Evolutionary conservation across 2,113 vertebrate species (phyloP), one percentile per base, ranked within the genome.

Genomic region (Pelecanoides urinatrix): DNA sequence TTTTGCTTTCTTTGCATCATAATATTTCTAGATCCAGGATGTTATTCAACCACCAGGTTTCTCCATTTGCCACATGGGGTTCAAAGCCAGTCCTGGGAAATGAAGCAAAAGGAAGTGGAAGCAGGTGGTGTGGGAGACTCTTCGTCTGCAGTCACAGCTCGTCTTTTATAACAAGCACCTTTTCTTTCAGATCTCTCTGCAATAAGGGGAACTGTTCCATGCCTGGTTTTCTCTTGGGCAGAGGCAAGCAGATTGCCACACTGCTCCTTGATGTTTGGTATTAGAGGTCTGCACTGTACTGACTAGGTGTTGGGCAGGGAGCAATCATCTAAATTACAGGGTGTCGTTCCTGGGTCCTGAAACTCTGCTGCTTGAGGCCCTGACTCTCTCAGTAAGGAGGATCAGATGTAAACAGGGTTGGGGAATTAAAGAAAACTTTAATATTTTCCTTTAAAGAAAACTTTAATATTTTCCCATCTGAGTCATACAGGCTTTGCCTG

Each of bases 401-500:
- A 87, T 75, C 70, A 80, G 76, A 89, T 59, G 21, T 90, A 87
- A 89, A 65, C 47, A 61, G 65, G 20, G 16, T 42, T 12, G 3
- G 36, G 10, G 61, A 88, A 89, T 82, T 78, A 65, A 52, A 94
- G 85, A 90, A 83, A 86, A 80, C 22, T n/a, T 82, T 8, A 50
- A 10, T 72, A 50, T 59, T 89, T 95, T 76, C 50, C 58, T 52
- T 47, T 77, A 55, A 87, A 87, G 77, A 94, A 83, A 83, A 71
- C 58, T 50, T 77, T 26, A 73, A 44, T 90, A 74, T 53, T 93
- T 96, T 89, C 65, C 77, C 38, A 90, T 89, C 65, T 94, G 89
- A 95, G 77, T 96, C 91, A 91, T 15, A 53, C 22, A 85, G 88
- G 58, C 73, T 94, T 91, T 92, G 83, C 92, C 73, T 47, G 79